phyloP scores from a whole-genome alignment of 1,140 invertebrate species.

The Spodoptera litura region DNA sequence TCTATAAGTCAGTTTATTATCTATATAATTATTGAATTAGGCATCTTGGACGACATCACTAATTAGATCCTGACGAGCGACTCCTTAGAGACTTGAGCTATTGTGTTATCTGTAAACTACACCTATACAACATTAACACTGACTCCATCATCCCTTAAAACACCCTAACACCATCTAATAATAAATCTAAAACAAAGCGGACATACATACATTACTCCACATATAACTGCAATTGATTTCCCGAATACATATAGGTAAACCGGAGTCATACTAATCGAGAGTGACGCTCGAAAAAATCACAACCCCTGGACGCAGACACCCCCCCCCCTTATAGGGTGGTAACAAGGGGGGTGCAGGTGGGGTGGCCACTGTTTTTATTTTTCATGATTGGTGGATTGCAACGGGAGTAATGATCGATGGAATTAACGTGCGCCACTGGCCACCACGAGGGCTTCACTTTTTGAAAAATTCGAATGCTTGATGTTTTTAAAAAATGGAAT shows the following conservation, averaged over 20 bases:
- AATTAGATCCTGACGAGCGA: not conserved
- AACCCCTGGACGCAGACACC: conserved; percentile 62
- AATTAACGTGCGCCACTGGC: conserved; percentile 79
- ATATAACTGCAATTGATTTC: conserved; percentile 46
- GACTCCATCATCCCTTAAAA: too few relatives aligned
- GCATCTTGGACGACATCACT: too few relatives aligned
- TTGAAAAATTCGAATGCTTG: conserved; percentile 41
- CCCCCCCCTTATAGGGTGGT: conserved; percentile 31
- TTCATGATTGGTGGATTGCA: conserved; percentile 84
- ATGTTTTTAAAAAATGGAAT: conserved; percentile 73
- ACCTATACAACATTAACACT: too few relatives aligned
- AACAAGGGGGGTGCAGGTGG: conserved; percentile 66
- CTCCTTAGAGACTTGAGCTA: not conserved
- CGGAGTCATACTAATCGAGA: conserved; percentile 67
- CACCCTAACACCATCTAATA: not conserved
- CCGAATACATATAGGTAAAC: conserved; percentile 50
- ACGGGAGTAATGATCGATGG: conserved; percentile 84
- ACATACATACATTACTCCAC: conserved; percentile 32
- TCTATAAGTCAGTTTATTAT: too few relatives aligned
- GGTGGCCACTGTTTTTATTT: conserved; percentile 83
- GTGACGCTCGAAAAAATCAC: conserved; percentile 81
- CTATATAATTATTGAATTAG: too few relatives aligned
- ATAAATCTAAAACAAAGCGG: not conserved
- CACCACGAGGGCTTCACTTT: conserved; percentile 59
- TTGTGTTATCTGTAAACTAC: too few relatives aligned